Evolutionary conservation across 2,888 invertebrate species (phyloP).

Genomic region (Agriopis aurantiaria): DNA sequence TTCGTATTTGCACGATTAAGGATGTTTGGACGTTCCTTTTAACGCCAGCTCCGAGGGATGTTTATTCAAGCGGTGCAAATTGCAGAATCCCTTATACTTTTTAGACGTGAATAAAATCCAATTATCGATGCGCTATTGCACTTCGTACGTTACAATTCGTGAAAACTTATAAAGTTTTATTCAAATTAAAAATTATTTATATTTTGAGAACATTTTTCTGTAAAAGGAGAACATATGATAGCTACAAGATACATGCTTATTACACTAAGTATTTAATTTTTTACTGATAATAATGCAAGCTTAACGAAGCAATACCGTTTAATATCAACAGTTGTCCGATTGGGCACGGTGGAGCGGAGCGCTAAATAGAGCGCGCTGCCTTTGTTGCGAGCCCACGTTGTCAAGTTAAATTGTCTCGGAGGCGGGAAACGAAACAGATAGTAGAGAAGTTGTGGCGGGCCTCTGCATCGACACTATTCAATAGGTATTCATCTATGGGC

Average conservation of each 20-base stretch:
- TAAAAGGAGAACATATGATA: neutral
- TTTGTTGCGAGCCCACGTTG: slow-evolving; percentile 80
- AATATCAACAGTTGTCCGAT: slow-evolving; percentile 64
- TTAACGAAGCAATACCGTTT: slow-evolving; percentile 49
- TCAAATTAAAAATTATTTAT: slow-evolving; percentile 16
- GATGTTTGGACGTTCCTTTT: slow-evolving; percentile 67
- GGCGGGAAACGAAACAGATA: slow-evolving; percentile 84
- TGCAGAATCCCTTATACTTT: slow-evolving; percentile 45
- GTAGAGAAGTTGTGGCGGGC: slow-evolving; percentile 78
- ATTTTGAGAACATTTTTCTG: neutral
- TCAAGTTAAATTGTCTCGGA: slow-evolving; percentile 84
- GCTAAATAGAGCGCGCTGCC: slow-evolving; percentile 78
- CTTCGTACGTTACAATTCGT: slow-evolving; percentile 18
- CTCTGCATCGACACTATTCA: slow-evolving; percentile 79
- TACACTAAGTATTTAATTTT: slow-evolving; percentile 20
- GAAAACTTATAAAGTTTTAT: slow-evolving; percentile 14
- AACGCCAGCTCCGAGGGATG: slow-evolving; percentile 62
- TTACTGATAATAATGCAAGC: slow-evolving; percentile 30
- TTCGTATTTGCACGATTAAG: slow-evolving; percentile 73
- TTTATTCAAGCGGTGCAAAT: slow-evolving; percentile 60
- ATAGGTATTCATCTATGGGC: slow-evolving; percentile 54
- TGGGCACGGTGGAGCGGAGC: slow-evolving; percentile 63
- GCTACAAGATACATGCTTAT: neutral
- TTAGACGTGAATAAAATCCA: slow-evolving; percentile 36
- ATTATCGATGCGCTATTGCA: slow-evolving; percentile 38